phyloP scores from a whole-genome alignment of 2,113 vertebrate species.

The Lepidothrix coronata region DNA sequence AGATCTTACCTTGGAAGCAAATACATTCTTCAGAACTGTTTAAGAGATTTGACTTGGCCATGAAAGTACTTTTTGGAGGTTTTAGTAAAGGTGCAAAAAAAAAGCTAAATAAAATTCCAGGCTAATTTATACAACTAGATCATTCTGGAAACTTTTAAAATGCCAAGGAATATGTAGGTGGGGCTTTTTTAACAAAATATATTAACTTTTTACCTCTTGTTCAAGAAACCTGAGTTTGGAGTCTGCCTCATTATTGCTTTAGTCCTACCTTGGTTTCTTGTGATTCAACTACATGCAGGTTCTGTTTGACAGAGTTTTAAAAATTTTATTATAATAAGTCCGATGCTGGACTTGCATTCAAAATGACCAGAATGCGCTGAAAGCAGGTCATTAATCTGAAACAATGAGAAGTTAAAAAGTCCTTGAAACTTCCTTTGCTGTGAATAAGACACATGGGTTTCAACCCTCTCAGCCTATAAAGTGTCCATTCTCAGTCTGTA shows the following conservation, averaged over 20 bases:
- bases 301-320: not conserved
- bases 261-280: not conserved
- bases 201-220: not conserved
- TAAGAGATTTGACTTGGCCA: not conserved
- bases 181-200: not conserved
- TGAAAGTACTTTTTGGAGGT: not conserved
- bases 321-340: not conserved
- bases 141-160: not conserved
- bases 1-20: not conserved
- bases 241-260: not conserved
- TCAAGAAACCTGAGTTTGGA: not conserved
- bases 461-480: not conserved
- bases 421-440: not conserved
- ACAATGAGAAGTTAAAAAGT: not conserved
- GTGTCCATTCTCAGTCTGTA: not conserved
- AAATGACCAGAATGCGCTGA: not conserved
- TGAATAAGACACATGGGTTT: not conserved
- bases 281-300: not conserved
- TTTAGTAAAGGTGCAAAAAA: not conserved
- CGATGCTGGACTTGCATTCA: not conserved
- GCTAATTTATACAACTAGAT: not conserved
- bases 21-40: not conserved
- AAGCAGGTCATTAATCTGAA: not conserved
- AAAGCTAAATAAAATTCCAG: not conserved
- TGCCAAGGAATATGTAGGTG: not conserved